Conservation (phyloP, 2,797 vertebrate species). For the Furcifer pardalis region DNA sequence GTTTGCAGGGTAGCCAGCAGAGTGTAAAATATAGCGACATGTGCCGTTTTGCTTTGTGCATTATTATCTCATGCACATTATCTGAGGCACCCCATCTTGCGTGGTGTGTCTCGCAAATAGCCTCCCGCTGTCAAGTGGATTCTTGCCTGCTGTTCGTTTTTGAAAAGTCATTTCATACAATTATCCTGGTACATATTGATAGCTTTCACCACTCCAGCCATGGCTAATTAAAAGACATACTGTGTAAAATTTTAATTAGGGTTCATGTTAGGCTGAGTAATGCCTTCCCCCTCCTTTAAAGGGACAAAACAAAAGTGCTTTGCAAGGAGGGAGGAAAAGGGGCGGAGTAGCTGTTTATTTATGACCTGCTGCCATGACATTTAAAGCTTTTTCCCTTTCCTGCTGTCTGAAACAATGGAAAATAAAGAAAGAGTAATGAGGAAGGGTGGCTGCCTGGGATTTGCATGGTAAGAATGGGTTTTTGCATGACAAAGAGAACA, state of each 20-base stretch:
- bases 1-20: conserved; percentile 59
- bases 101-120: conserved; percentile 63
- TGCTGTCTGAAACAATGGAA: conserved; percentile 44
- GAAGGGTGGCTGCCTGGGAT: not conserved
- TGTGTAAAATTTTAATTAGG: conserved; percentile 81
- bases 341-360: conserved; percentile 53
- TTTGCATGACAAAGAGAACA: not conserved
- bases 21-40: conserved; percentile 65
- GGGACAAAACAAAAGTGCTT: conserved; percentile 12
- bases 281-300: conserved; percentile 23
- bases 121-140: conserved; percentile 69
- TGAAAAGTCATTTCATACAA: conserved; percentile 76
- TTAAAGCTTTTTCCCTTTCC: conserved; percentile 53
- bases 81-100: conserved; percentile 67
- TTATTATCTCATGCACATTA: conserved; percentile 68
- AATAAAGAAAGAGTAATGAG: conserved; percentile 40
- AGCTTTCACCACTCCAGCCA: conserved; percentile 72
- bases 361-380: conserved; percentile 55
- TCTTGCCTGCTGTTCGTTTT: conserved; percentile 75
- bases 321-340: conserved; percentile 4
- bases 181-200: conserved; percentile 79
- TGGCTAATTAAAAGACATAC: conserved; percentile 77
- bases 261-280: conserved; percentile 71
- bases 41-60: conserved; percentile 59
- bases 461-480: conserved; percentile 25